Percentiles rank a stretch among this genome's conserved stretches.
Evolutionary conservation across 2,113 vertebrate genomes (phyloP).

Genomic region (Hymenochirus boettgeri): DNA sequence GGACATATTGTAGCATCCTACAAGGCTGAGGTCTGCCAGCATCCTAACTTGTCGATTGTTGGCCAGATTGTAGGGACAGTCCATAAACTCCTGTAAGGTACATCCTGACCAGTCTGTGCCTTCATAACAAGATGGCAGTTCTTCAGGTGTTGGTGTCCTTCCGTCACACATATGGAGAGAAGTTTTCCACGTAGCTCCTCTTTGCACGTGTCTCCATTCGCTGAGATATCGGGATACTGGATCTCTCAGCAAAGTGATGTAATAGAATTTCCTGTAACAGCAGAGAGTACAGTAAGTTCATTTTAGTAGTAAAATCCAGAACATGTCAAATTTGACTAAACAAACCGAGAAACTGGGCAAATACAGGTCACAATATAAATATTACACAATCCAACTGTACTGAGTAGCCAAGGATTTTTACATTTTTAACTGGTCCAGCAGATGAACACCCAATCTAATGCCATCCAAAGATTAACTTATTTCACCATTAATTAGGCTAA

Average conservation of each 20-base stretch:
- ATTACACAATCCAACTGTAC: too few species aligned
- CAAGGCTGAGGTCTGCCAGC: slow-evolving; percentile 92
- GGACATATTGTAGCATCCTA: slow-evolving; percentile 98
- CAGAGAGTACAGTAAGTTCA: background rate
- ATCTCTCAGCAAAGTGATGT: slow-evolving; percentile 94
- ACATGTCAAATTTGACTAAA: too few species aligned
- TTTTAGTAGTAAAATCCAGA: too few species aligned
- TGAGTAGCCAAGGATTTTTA: too few species aligned
- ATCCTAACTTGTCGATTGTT: slow-evolving; percentile 96
- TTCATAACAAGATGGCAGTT: slow-evolving; percentile 93
- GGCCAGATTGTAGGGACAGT: slow-evolving; percentile 95
- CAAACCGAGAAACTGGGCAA: too few species aligned
- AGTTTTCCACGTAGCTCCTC: slow-evolving; percentile 96
- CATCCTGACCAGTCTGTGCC: slow-evolving; percentile 96
- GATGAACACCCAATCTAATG: too few species aligned
- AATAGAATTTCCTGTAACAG: slow-evolving; percentile 87
- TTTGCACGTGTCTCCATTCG: slow-evolving; percentile 94
- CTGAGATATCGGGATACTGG: slow-evolving; percentile 96
- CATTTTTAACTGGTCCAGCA: too few species aligned
- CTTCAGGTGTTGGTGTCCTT: slow-evolving; percentile 89
- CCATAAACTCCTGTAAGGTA: slow-evolving; percentile 97
- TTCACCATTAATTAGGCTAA: too few species aligned
- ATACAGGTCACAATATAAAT: too few species aligned
- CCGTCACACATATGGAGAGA: slow-evolving; percentile 98
- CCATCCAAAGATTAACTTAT: too few species aligned